phyloP scores from a whole-genome alignment of 1,140 invertebrate species.

The Hyposmocoma kahamanoa region DNA sequence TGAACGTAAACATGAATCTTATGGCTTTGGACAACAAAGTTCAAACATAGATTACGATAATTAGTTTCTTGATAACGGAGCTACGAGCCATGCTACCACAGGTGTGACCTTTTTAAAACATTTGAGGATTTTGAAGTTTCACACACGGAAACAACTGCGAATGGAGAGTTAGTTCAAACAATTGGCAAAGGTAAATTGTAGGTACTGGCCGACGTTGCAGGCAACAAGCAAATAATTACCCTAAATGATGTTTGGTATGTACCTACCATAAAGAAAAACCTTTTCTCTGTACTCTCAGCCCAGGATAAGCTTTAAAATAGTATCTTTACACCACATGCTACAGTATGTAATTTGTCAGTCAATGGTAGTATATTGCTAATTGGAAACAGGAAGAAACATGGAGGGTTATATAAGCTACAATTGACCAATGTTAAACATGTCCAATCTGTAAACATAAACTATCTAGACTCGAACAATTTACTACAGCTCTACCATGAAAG shows the following conservation, averaged over 20 bases:
- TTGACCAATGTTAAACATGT: not conserved
- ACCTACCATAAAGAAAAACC: too few relatives aligned
- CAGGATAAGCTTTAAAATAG: too few relatives aligned
- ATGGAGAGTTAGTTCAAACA: slow-evolving; percentile 3
- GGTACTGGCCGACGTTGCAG: too few relatives aligned
- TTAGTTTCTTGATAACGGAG: slow-evolving; percentile 12
- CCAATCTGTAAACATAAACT: not conserved
- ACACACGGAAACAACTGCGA: slow-evolving; percentile 10
- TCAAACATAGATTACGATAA: not conserved
- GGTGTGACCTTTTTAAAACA: not conserved
- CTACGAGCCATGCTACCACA: slow-evolving; percentile 10
- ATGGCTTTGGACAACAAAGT: slow-evolving; percentile 3
- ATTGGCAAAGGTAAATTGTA: not conserved
- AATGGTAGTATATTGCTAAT: not conserved
- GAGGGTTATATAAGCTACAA: slow-evolving; percentile 4
- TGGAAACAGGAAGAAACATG: not conserved
- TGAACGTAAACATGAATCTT: not conserved
- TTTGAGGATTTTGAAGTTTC: slow-evolving; percentile 4
- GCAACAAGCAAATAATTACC: too few relatives aligned
- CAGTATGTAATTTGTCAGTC: too few relatives aligned
- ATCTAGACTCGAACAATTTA: not conserved
- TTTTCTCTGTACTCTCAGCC: too few relatives aligned
- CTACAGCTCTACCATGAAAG: slow-evolving; percentile 7
- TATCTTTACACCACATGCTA: too few relatives aligned
- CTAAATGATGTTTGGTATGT: too few relatives aligned